phyloP scores from a whole-genome alignment of 2,797 vertebrate species.

The Channallabes apus region DNA sequence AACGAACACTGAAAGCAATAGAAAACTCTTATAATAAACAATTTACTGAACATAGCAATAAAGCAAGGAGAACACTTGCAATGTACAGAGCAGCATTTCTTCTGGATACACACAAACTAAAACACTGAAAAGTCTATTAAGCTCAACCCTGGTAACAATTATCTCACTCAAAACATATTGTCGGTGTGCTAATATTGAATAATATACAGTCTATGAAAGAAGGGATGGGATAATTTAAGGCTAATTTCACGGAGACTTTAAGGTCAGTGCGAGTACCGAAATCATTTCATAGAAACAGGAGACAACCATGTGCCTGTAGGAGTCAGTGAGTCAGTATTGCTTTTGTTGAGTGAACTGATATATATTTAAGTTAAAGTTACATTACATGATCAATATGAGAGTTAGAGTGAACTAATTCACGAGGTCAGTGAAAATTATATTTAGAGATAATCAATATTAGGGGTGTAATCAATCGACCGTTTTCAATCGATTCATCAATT shows the following conservation, averaged over 20 bases:
- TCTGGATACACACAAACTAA: conserved; percentile 10
- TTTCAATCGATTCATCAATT: neutral
- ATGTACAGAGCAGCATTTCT: neutral
- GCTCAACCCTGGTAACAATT: neutral
- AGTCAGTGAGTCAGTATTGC: neutral
- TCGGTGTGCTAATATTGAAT: neutral
- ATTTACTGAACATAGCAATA: neutral
- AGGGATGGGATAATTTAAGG: neutral
- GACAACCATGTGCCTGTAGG: neutral
- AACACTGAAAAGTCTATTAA: neutral
- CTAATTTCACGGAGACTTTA: neutral
- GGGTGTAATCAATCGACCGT: neutral
- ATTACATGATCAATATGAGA: neutral
- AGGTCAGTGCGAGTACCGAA: neutral
- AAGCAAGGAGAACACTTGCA: conserved; percentile 6
- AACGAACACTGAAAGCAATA: neutral
- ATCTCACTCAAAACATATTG: neutral
- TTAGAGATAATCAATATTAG: neutral
- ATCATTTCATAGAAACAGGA: neutral
- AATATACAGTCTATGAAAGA: neutral
- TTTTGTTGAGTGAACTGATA: neutral
- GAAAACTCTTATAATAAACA: neutral
- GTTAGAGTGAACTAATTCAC: neutral
- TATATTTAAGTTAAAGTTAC: neutral
- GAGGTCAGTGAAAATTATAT: neutral